These are phyloP conservation scores for Leucophora obtusa DNA, from an alignment of 2,888 invertebrate species.

Conservation along the genomic window DNA sequence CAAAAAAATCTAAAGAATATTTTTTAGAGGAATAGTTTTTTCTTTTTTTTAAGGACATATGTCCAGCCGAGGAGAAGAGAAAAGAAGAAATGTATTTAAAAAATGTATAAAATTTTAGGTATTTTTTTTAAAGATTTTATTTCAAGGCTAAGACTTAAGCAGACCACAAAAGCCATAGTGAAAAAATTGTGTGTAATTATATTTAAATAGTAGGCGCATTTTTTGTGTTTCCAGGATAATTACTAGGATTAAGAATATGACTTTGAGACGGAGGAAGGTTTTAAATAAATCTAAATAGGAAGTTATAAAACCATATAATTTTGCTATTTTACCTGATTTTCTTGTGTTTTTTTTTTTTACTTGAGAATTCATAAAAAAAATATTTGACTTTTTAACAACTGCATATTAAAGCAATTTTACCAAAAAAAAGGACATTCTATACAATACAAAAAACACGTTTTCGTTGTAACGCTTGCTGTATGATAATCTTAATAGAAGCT, in stretches of 20 bases:
- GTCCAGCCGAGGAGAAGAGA: background rate
- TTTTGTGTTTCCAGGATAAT: conserved; percentile 33
- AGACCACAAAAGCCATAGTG: conserved; percentile 31
- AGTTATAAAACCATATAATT: conserved; percentile 29
- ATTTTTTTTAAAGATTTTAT: conserved; percentile 17
- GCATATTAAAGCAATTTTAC: background rate
- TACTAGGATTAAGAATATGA: conserved; percentile 46
- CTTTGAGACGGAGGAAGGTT: conserved; percentile 29
- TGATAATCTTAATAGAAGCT: conserved; percentile 8
- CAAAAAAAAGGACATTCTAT: background rate
- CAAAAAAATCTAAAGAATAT: conserved; percentile 28
- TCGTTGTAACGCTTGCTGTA: background rate
- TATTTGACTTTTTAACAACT: conserved; percentile 45
- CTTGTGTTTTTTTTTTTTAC: background rate
- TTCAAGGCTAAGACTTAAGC: conserved; percentile 9
- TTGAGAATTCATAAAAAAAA: conserved; percentile 7
- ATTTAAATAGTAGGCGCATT: conserved; percentile 34
- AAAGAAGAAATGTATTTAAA: conserved; percentile 31
- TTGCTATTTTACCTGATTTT: background rate
- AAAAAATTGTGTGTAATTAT: conserved; percentile 23
- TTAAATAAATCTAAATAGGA: conserved; percentile 21
- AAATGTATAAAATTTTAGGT: conserved; percentile 33
- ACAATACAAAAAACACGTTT: background rate
- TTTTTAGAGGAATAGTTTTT: background rate
- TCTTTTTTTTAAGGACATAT: conserved; percentile 37